Evolutionary conservation across 2,888 invertebrate genomes (phyloP), one percentile per base, ranked within the genome.

Genomic region (Drosophila maculinotata): DNA sequence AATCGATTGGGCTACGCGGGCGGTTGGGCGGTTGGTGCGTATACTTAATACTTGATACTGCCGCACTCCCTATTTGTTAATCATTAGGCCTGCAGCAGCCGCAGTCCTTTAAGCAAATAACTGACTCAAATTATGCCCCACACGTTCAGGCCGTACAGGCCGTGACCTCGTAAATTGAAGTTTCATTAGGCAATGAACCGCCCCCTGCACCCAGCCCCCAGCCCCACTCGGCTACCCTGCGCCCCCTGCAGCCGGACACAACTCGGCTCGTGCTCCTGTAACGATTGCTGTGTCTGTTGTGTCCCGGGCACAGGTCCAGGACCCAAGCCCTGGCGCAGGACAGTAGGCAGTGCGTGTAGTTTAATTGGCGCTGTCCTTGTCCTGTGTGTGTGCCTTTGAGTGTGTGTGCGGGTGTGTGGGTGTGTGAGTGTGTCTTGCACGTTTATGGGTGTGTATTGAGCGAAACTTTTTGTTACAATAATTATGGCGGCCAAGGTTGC

Each of bases 121-220:
- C 87, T 64, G 71, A 87, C 60, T 80, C 59, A 87, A 85, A 81
- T 82, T 87, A 78, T 87, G 87, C 76, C 79, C 63, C 82, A 87
- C 81, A 81, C 87, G 81, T 87, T 85, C 82, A 53, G 76, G 79
- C 62, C 87, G 67, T 84, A 74, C 67, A 71, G 79, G 82, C 87
- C 87, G 86, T 85, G 86, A 87, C 81, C 87, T 81, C 81, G 81
- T 81, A 87, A 81, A 81, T 81, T 81, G 81, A 81, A 81, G 81
- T 81, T 81, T 81, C 87, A 81, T 81, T 81, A 81, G 82, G 69
- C 62, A 63, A 54, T 33, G 31, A 12, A 25, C 30, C 42, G 17
- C 9, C 1, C 10, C 23, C 20, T 3, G 20, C 20, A n/a, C 26
- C 28, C 33, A 7, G 20, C 35, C n/a, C 10, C 36, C 9, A 7